Evolutionary conservation across 1,140 invertebrate species (phyloP), one percentile per base, ranked within the genome.

Genomic region (Lamellibrachia luymesi): DNA sequence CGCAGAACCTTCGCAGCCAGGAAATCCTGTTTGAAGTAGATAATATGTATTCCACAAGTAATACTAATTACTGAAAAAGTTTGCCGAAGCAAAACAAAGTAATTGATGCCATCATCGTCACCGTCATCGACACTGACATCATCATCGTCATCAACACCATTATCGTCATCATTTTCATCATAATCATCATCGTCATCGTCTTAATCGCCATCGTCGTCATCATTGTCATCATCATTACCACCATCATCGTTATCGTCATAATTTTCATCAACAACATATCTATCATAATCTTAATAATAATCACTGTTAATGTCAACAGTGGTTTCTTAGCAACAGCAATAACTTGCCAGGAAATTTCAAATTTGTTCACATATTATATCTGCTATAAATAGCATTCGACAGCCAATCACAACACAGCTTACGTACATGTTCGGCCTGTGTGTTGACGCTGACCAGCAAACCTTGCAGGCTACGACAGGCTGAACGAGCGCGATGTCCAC

Each of bases 381-480:
- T 7, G 13, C 6, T 56, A 7, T 6, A 56, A 56, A 56, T 56
- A 13, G 6, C 52, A 56, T 56, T 6, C 52, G 13, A 4, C 1
- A 80, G 64, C 64, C 4, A 17, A 80, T 80, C 64, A 80, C 2
- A 80, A 4, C 64, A 80, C 13, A 80, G 13, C 13, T 80, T 80
- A 6, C 64, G 25, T 80, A 80, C 64, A 2, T 80, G 49, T 90
- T 93, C 92, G 27, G 27, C 92, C 80, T 89, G 27, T 13, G n/a
- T 90, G 89, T 93, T 90, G 6, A 93, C 51, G 80, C 56, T 89
- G 38, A 93, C 92, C 49, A 93, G 80, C 52, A 93, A 10, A 10
- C 56, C 92, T n/a, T 80, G 52, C 51, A 89, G 56, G 38, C 51
- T 17, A 17, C 51, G 8, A 27, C 92, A 93, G 52, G 92, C 51